phyloP scores from a whole-genome alignment of 2,888 invertebrate genomes.

The Agonopterix arenella region DNA sequence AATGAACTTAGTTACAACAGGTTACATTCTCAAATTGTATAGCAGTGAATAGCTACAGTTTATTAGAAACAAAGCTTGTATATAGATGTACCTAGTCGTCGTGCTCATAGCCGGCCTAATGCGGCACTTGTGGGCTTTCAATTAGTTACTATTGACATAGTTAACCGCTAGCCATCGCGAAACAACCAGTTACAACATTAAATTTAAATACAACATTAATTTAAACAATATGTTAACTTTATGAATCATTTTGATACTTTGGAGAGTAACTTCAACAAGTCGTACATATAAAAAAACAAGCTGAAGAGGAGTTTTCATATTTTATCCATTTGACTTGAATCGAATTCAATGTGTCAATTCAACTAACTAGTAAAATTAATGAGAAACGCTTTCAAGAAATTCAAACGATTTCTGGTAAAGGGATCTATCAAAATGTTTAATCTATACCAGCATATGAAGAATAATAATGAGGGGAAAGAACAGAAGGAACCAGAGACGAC shows the following conservation, averaged over 20 bases:
- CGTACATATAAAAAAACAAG: no score
- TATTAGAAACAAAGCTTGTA: no score
- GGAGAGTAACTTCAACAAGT: no score
- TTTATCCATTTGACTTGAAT: not conserved
- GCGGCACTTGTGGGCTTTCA: constrained; percentile 54
- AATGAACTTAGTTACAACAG: no score
- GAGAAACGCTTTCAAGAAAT: constrained; percentile 31
- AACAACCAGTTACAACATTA: constrained; percentile 10
- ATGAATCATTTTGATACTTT: no score
- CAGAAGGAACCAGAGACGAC: constrained; percentile 79
- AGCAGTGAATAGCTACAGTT: no score
- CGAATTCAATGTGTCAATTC: not conserved
- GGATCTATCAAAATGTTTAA: constrained; percentile 81
- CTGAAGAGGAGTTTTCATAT: not conserved
- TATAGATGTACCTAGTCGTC: no score
- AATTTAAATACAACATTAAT: not conserved
- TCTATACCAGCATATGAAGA: constrained; percentile 83
- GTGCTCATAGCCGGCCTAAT: constrained; percentile 37
- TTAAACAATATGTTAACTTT: no score
- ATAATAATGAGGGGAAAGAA: constrained; percentile 73
- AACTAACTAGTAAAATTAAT: constrained; percentile 25
- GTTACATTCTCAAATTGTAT: no score
- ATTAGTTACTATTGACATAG: constrained; percentile 62
- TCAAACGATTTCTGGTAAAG: constrained; percentile 29
- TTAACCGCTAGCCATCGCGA: constrained; percentile 31